Base-by-base conservation (phyloP, 2,888 invertebrate species). In the Catocala sponsa region DNA sequence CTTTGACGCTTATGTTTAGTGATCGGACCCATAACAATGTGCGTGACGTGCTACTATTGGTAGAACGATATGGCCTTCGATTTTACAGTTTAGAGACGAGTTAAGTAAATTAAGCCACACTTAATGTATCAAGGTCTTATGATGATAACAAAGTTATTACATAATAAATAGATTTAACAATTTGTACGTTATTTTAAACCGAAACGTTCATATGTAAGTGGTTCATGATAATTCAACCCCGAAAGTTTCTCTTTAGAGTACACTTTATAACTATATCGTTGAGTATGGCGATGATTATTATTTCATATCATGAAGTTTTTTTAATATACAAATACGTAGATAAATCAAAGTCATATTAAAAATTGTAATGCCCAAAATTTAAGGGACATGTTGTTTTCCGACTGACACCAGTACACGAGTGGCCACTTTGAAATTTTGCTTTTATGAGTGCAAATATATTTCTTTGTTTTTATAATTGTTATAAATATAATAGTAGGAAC, bases 51-150 rank as follows among this genome's bases (percentile, higher is more conserved):
- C 58, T 62, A 74, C 64, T 51, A 59, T 50, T 61, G 54, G 76
- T 76, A 75, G 79, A 78, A 83, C 76, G 78, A 82, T 79, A 86
- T 86, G 86, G 89, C 90, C 90, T 90, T 89, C 83, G 74, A 84
- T 82, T 81, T 81, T 83, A 79, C 78, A 82, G 70, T 77, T 73
- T 82, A 85, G 78, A 76, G 79, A 82, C 74, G 79, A 83, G 80
- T 79, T 83, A 87, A 88, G 89, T 87, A 83, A 84, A 82, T 79
- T 89, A 89, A 87, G 86, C 82, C 85, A 84, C 84, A 85, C 77
- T 82, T 80, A 82, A 83, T 79, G 79, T 84, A 83, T 81, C 82
- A 86, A 85, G 84, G 86, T 91, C 90, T 90, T 91, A 90, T 90
- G 90, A 90, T 83, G 81, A 59, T 84, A 78, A 78, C 76, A 76